Percentiles rank a stretch among this genome's conserved stretches.
Evolutionary conservation across 1,140 invertebrate genomes (phyloP).

Genomic region (Drosophila novamexicana): DNA sequence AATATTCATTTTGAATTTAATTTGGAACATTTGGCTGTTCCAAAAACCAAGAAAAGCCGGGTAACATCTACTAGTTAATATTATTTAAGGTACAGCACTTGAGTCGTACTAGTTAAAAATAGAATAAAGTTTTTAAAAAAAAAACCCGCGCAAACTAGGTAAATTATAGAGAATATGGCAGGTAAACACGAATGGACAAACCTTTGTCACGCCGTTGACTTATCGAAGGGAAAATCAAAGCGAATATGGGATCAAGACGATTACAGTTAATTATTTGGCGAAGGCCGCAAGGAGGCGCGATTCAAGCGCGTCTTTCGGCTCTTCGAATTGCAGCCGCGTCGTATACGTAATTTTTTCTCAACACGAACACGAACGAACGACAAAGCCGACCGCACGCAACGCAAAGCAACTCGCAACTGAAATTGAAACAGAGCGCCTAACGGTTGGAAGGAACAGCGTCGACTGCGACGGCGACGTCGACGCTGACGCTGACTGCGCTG

Average conservation of each 20-base stretch:
- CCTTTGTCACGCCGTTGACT: no score
- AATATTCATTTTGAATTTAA: no score
- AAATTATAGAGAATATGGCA: no score
- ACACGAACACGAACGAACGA: background rate
- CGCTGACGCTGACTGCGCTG: background rate
- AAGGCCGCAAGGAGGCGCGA: background rate
- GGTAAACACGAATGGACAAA: no score
- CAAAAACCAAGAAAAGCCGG: no score
- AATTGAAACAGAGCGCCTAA: constrained; percentile 43
- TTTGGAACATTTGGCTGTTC: no score
- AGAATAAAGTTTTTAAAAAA: no score
- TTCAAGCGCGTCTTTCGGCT: background rate
- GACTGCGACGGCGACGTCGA: background rate
- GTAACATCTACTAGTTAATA: no score
- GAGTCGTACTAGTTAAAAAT: no score
- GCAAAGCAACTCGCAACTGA: constrained; percentile 69
- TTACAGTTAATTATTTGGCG: constrained; percentile 7
- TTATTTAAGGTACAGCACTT: no score
- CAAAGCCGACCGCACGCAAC: constrained; percentile 58
- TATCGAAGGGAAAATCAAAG: background rate
- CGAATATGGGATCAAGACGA: background rate
- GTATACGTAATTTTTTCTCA: constrained; percentile 24
- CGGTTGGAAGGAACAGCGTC: constrained; percentile 26
- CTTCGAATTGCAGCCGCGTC: constrained; percentile 13
- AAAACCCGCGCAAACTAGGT: no score